Evolutionary conservation across 2,113 vertebrate genomes (phyloP).

Genomic region (Candoia aspera): DNA sequence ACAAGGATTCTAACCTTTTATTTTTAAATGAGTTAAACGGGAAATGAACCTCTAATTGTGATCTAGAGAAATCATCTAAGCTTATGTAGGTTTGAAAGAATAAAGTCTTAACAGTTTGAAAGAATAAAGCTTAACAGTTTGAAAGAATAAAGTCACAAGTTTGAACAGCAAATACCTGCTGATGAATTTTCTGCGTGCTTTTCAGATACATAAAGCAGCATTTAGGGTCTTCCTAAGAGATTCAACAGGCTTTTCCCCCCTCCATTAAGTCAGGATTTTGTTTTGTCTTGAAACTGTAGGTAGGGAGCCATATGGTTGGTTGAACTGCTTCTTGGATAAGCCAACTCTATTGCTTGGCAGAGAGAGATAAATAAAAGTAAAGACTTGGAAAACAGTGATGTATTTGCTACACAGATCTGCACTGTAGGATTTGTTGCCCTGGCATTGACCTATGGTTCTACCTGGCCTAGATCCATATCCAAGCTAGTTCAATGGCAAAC

Average conservation of each 20-base stretch:
- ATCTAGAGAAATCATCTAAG: no score
- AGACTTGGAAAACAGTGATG: neutral
- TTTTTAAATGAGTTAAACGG: no score
- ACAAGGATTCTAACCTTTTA: no score
- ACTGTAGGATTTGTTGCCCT: neutral
- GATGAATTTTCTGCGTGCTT: conserved; percentile 28
- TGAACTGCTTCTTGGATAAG: neutral
- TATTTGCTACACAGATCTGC: neutral
- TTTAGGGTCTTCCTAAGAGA: conserved; percentile 30
- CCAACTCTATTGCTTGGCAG: neutral
- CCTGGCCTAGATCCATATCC: neutral
- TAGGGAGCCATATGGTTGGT: neutral
- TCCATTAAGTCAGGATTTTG: no score
- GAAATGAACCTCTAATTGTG: no score
- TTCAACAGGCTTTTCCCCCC: neutral
- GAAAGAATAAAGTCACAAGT: no score
- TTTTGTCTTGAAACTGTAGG: neutral
- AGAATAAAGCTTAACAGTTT: no score
- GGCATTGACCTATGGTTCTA: neutral
- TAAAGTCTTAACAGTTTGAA: no score
- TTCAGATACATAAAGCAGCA: conserved; percentile 23
- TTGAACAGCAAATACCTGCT: conserved; percentile 34
- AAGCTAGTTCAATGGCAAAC: neutral
- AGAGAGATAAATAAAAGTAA: neutral
- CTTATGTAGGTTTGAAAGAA: no score